A percentile compares a stretch with the other conserved stretches of the same genome.
Conservation (phyloP, 2,113 vertebrate species). For the Oplegnathus fasciatus region DNA sequence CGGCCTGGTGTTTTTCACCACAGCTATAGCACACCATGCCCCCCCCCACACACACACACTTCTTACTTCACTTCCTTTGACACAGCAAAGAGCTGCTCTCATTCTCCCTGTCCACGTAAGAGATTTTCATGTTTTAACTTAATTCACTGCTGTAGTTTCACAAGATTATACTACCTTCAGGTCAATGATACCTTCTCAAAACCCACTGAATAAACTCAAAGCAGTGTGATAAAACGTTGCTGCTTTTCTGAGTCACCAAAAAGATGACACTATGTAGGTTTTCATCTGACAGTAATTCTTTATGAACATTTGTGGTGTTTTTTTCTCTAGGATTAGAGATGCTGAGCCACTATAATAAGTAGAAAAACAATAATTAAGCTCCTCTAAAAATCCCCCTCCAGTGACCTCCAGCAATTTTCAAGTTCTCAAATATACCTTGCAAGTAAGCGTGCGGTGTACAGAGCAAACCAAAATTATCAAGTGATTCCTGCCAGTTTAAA, state of each 20-base stretch:
- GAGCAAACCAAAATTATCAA: conserved; percentile 45
- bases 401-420: conserved; percentile 16
- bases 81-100: neutral
- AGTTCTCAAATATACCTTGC: conserved; percentile 39
- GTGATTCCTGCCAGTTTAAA: conserved; percentile 56
- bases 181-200: conserved; percentile 16
- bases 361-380: conserved; percentile 58
- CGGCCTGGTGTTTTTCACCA: conserved; percentile 54
- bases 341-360: conserved; percentile 21
- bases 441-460: conserved; percentile 18
- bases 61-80: conserved; percentile 33
- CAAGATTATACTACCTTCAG: neutral
- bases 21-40: conserved; percentile 27
- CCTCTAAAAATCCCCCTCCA: conserved; percentile 12
- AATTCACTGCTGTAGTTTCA: conserved; percentile 4
- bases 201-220: neutral
- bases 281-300: neutral
- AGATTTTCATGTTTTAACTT: conserved; percentile 4
- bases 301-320: neutral
- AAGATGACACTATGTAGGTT: conserved; percentile 12
- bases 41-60: conserved; percentile 26
- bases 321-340: conserved; percentile 32
- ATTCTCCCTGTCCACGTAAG: neutral
- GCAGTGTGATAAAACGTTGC: neutral
- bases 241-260: conserved; percentile 9